Base-by-base conservation (phyloP, 2,113 vertebrate genomes). In the Microcebus griseorufus region DNA sequence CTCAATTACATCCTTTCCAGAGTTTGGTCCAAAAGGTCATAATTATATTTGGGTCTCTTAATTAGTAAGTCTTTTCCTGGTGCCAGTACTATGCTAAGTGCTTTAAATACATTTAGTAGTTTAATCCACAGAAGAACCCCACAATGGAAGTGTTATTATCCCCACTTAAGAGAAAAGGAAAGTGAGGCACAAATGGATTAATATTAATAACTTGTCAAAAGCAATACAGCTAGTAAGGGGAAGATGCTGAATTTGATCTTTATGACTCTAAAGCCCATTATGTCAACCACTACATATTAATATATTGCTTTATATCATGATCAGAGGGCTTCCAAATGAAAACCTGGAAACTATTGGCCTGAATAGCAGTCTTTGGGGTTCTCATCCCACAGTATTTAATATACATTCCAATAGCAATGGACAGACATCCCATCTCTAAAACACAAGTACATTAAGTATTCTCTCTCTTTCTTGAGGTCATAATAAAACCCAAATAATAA, bases 81-180 rank as follows among this genome's bases (percentile, higher is more conserved):
- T 67, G 34, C 25, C 18, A 73, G 9, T 22, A 80, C 62, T 60
- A 91, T 16, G 4, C 22, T 84, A 83, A 76, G 62, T 80, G 27
- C 58, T 62, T 76, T 58, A 78, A 94, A 83, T 23, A 85, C 22
- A 62, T 45, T 34, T 45, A 72, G 42, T 69, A 39, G 72, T 84
- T 94, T 78, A 73, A 67, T 75, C 51, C 39, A 88, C 76, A 58
- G 20, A 75, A 70, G 27, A 91, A 11, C 3, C 9, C 25, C 2
- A 17, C 32, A 11, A 70, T 14, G 34, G n/a, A 83, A 53, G 37
- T 32, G 9, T 55, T 84, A 72, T 82, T 37, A 81, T 64, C 58
- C 39, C 64, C 72, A 93, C 29, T 84, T 88, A 76, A 80, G 17
- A 81, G 67, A 87, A 73, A 22, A 97, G 23, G 55, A 94, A 93